Evolutionary conservation across 1,140 invertebrate genomes (phyloP).

Genomic region (Semibalanus balanoides): DNA sequence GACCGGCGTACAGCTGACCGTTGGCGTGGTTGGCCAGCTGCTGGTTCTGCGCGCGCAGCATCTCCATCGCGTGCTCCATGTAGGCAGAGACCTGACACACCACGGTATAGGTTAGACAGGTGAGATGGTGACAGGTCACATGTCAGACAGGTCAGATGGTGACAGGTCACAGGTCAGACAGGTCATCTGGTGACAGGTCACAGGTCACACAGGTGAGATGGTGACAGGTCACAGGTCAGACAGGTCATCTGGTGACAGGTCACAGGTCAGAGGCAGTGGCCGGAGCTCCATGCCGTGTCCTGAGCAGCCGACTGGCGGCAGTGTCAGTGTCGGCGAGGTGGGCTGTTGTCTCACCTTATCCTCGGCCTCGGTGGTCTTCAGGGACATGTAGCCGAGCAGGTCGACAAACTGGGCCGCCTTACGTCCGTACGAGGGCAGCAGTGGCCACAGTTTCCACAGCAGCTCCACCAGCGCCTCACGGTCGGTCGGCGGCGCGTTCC

Average conservation of each 20-base stretch:
- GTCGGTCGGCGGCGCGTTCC: constrained; percentile 54
- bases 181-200: no score
- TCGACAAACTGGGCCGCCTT: constrained; percentile 95
- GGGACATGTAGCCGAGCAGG: constrained; percentile 78
- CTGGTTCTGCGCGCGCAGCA: constrained; percentile 74
- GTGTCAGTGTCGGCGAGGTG: no score
- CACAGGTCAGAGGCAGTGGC: no score
- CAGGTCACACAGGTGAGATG: no score
- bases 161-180: no score
- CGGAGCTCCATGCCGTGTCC: no score
- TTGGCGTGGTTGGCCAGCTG: constrained; percentile 81
- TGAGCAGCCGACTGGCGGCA: no score
- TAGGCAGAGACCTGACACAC: constrained; percentile 48
- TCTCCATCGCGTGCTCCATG: constrained; percentile 66
- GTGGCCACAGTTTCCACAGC: constrained; percentile 81
- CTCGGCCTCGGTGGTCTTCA: constrained; percentile 45
- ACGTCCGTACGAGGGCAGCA: constrained; percentile 74
- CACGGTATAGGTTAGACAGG: constrained; percentile 12
- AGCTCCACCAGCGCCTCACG: constrained; percentile 65
- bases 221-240: no score
- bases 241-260: no score
- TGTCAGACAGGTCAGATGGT: no score
- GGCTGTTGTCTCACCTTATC: constrained; percentile 15
- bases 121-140: no score
- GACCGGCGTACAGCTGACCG: constrained; percentile 76